These are phyloP conservation scores for Drosophila merina DNA, from an alignment of 2,888 invertebrate species.

Conservation along the genomic window DNA sequence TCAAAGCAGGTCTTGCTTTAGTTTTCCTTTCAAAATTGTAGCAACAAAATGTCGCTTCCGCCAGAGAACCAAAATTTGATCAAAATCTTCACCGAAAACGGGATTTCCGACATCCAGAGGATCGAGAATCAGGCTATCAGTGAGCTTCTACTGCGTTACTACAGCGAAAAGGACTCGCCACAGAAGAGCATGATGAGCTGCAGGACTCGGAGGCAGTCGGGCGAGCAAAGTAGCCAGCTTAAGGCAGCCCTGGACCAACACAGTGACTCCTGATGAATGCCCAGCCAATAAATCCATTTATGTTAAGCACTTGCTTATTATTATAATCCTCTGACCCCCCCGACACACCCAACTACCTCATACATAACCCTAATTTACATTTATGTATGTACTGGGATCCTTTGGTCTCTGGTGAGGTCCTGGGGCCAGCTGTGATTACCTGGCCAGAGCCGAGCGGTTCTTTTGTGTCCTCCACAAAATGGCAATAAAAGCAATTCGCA, in stretches of 20 bases:
- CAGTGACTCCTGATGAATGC: conserved; percentile 74
- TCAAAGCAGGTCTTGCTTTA: conserved; percentile 4
- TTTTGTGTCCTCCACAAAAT: conserved; percentile 60
- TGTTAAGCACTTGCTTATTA: conserved; percentile 76
- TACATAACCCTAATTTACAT: conserved; percentile 76
- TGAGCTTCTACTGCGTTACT: conserved; percentile 21
- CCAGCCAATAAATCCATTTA: conserved; percentile 77
- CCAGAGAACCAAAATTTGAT: conserved; percentile 10
- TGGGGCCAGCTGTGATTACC: conserved; percentile 61
- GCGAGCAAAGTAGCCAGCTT: background rate
- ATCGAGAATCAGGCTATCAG: conserved; percentile 29
- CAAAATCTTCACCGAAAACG: conserved; percentile 32
- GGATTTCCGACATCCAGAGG: conserved; percentile 30
- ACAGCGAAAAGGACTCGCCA: background rate
- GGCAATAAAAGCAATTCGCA: conserved; percentile 74
- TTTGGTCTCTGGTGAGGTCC: conserved; percentile 3
- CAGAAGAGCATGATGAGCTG: background rate
- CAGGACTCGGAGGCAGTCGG: background rate
- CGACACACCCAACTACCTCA: conserved; percentile 11
- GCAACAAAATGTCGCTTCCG: background rate
- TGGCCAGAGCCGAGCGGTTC: conserved; percentile 46
- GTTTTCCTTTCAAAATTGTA: background rate
- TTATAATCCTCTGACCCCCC: conserved; percentile 64
- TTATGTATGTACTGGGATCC: conserved; percentile 52
- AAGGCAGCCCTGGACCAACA: conserved; percentile 30